Evolutionary conservation across 2,888 invertebrate genomes (phyloP), one percentile per base, ranked within the genome.

Genomic region (Drosophila seclusa): DNA sequence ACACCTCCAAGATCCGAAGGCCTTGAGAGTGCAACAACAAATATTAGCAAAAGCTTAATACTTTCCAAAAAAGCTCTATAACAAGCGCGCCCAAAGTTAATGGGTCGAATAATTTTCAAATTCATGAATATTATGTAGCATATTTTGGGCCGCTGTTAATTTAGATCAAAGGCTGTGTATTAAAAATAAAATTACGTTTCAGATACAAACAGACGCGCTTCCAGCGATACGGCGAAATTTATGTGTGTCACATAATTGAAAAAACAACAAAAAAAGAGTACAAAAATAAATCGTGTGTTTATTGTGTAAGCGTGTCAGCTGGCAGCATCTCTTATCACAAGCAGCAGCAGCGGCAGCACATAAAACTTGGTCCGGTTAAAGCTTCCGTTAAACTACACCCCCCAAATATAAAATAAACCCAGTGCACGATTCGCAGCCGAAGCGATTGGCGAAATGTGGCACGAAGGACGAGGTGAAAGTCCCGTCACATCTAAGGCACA

Each of bases 401-500:
- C 58, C 54, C 27, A 49, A 32, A 59, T 27, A 64, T 68, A 68
- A 75, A 68, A 69, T 27, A 49, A 49, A 18, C 18, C 18, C 27
- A 49, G 59, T 61, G 29, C 67, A 73, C 84, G 88, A 84, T n/a
- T 53, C 48, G 49, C 32, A 76, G 68, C 86, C 84, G 84, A 84
- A 84, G 84, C 53, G 53, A 40, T 31, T 42, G 38, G 31, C 62
- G 61, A 57, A 73, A 67, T 57, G 45, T 62, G 62, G 55, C 59
- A 57, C 48, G 62, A 66, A 70, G 70, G 76, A 60, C 62, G 72
- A 76, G 76, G 77, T 82, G 76, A 76, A 87, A 88, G 80, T 86
- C 87, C 89, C 55, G 87, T 76, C 73, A 69, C 82, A 79, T 89
- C 89, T 84, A 87, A 83, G 84, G 79, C 87, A 71, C 84, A 71